A percentile compares a stretch with the other conserved stretches of the same genome.
Evolutionary conservation across 2,888 invertebrate genomes (phyloP).

Genomic region (Phymatocera aterrima): DNA sequence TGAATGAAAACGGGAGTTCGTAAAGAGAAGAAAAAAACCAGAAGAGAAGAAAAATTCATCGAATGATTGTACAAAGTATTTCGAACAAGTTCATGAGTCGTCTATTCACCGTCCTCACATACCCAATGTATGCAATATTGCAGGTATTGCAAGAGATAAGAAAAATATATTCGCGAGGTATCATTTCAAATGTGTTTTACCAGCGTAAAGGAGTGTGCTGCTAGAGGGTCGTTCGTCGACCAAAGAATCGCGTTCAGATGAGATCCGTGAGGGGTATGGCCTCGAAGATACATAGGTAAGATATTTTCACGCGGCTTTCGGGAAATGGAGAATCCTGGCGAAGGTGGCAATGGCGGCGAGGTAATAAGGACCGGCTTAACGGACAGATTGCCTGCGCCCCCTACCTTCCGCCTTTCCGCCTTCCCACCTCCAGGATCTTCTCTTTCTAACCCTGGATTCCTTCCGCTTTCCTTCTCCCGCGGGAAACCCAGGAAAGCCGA

Average conservation of each 20-base stretch:
- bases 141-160: too few relatives aligned
- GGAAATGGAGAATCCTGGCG: constrained; percentile 22
- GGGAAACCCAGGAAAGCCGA: not conserved
- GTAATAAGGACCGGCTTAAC: constrained; percentile 70
- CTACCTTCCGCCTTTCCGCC: too few relatives aligned
- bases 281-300: constrained; percentile 38
- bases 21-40: too few relatives aligned
- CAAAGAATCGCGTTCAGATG: constrained; percentile 23
- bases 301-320: constrained; percentile 44
- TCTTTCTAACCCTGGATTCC: constrained; percentile 39
- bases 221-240: not conserved
- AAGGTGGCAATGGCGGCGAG: constrained; percentile 56
- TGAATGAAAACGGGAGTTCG: too few relatives aligned
- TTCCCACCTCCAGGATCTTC: constrained; percentile 43
- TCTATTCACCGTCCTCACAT: too few relatives aligned
- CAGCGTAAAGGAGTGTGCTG: not conserved
- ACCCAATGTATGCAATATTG: too few relatives aligned
- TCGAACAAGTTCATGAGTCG: too few relatives aligned
- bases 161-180: not conserved
- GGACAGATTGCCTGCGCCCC: constrained; percentile 66
- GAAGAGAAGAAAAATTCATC: too few relatives aligned
- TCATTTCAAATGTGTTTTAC: not conserved
- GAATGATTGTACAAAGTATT: too few relatives aligned
- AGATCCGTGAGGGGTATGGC: not conserved
- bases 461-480: constrained; percentile 25